Conservation (phyloP, 2,888 invertebrate genomes). For the Epinotia ramella region DNA sequence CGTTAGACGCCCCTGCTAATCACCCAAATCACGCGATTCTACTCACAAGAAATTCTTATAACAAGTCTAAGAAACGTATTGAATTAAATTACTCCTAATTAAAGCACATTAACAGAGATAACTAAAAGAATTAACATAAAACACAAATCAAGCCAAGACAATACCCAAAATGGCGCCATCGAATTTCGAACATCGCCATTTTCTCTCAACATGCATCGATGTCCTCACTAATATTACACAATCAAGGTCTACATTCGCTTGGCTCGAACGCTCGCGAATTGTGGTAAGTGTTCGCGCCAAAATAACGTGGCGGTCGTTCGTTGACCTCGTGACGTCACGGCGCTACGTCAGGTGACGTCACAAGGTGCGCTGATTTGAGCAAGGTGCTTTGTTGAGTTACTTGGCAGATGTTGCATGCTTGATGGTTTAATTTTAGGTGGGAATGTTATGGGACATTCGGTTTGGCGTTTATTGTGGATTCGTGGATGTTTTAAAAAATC, state of each 20-base stretch:
- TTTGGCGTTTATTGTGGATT: background rate
- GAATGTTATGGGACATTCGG: background rate
- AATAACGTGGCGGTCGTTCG: conserved; percentile 33
- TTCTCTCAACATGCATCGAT: conserved; percentile 4
- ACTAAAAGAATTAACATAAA: conserved; percentile 37
- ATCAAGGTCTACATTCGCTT: background rate
- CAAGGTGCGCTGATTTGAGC: conserved; percentile 1
- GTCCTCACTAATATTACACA: background rate
- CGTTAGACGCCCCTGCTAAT: background rate
- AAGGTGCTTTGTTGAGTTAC: conserved; percentile 12
- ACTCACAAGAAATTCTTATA: conserved; percentile 23
- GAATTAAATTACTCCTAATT: conserved; percentile 36
- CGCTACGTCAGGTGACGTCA: conserved; percentile 35
- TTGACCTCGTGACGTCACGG: conserved; percentile 24
- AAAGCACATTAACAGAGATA: conserved; percentile 39
- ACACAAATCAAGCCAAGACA: conserved; percentile 38
- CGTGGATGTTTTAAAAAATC: background rate
- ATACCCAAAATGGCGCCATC: conserved; percentile 39
- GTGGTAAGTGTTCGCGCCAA: conserved; percentile 21
- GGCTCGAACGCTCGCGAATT: background rate
- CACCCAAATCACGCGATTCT: conserved; percentile 1
- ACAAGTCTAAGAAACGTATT: conserved; percentile 15
- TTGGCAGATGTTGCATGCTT: conserved; percentile 3
- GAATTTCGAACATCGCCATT: conserved; percentile 35
- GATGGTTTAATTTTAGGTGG: background rate